Base-by-base conservation (phyloP, 2,797 vertebrate species). In the Sebastes wilsoni region DNA sequence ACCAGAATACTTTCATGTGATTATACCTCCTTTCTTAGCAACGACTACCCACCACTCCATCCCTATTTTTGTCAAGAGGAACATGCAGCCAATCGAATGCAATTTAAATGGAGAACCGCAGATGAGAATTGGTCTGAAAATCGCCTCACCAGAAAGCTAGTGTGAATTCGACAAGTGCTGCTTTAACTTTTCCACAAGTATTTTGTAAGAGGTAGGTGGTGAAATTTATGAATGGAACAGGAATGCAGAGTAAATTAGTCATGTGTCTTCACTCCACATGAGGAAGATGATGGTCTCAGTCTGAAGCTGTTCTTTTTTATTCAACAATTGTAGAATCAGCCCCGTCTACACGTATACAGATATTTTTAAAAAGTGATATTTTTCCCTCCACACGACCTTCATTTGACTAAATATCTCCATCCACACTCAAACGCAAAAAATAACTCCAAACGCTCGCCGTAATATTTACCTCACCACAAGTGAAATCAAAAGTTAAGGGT, bases 51-150 rank as follows among this genome's bases (percentile, higher is more conserved):
- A 65, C 25, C 36, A 38, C 14, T 72, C 59, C 28, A 68, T 70
- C 66, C 46, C 54, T 46, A 13, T 89, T 82, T 89, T 80, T 72
- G 68, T 86, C 52, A 49, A 79, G 79, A 64, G 72, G 52, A 83
- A 79, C 58, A 72, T 72, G 46, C 65, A 75, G 62, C 67, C 77
- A 82, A 80, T 88, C 79, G 82, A 73, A 73, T 56, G 83, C 65
- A 68, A 77, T 89, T 82, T 62, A 78, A 10, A 80, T 69, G 79
- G 66, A 74, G 56, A 79, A 59, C 8, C 25, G 69, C 75, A 73
- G 79, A 68, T 68, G 73, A 75, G 66, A 87, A 85, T 72, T 64
- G 66, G 72, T 60, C 62, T 69, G 66, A 89, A 81, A 86, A 84
- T 71, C 46, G 25, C 55, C 42, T 65, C 32, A 72, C 49, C 20